Conservation (phyloP, 2,113 vertebrate species). For the Halichoeres trimaculatus region DNA sequence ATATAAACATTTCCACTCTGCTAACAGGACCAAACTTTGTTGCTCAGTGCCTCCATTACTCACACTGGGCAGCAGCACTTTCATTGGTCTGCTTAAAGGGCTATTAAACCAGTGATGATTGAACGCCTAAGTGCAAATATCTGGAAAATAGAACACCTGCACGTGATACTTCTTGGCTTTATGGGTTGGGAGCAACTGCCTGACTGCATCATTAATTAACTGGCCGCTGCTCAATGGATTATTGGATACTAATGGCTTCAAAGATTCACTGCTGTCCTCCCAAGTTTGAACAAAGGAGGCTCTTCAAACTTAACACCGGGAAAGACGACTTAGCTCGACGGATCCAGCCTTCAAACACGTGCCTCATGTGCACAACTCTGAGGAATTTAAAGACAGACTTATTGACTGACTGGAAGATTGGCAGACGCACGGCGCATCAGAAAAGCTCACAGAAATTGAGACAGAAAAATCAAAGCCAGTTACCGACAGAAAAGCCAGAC, state of each 20-base stretch:
- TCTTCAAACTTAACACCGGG: slow-evolving; percentile 1
- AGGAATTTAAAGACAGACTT: background rate
- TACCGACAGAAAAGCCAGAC: slow-evolving; percentile 46
- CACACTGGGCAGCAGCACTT: slow-evolving; percentile 30
- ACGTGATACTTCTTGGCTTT: slow-evolving; percentile 23
- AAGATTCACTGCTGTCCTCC: slow-evolving; percentile 13
- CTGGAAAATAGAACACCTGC: slow-evolving; percentile 20
- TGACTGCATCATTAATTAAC: slow-evolving; percentile 46
- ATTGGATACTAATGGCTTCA: slow-evolving; percentile 10
- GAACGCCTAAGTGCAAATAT: slow-evolving; percentile 40
- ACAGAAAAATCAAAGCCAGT: slow-evolving; percentile 55
- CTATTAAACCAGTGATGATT: slow-evolving; percentile 59
- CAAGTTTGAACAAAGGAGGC: slow-evolving; percentile 7
- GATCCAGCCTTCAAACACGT: background rate
- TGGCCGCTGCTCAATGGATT: slow-evolving; percentile 35
- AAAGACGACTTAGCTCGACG: background rate
- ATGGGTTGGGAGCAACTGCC: slow-evolving; percentile 26
- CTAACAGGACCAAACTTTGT: slow-evolving; percentile 36
- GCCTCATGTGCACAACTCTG: background rate
- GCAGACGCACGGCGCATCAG: slow-evolving; percentile 25
- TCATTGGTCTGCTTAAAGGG: slow-evolving; percentile 47
- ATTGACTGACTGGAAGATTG: background rate
- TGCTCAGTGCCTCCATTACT: slow-evolving; percentile 51
- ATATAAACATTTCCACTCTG: slow-evolving; percentile 16
- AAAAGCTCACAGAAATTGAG: slow-evolving; percentile 37